A percentile compares a stretch with the other conserved stretches of the same genome.
These are phyloP conservation scores for Erpetoichthys calabaricus DNA, from an alignment of 2,797 vertebrate genomes.

Conservation along the genomic window DNA sequence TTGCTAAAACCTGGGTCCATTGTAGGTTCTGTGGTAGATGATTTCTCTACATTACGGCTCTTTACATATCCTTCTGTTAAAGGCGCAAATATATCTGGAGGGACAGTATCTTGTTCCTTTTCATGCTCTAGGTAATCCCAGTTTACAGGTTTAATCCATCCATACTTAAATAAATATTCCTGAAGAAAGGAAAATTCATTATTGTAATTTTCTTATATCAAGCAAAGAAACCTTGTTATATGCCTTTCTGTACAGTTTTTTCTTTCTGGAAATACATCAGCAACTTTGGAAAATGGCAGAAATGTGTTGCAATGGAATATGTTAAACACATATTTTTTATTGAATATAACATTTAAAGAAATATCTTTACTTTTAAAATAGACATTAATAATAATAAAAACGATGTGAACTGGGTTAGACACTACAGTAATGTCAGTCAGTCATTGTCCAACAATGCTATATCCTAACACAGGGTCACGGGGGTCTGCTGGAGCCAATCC, in stretches of 20 bases:
- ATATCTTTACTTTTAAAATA: no score
- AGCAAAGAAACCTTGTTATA: not conserved
- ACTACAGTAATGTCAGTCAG: no score
- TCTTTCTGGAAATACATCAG: not conserved
- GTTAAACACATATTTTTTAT: no score
- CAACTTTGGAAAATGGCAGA: not conserved
- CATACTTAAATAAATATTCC: slow-evolving; percentile 19
- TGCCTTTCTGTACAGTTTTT: not conserved
- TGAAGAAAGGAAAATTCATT: not conserved
- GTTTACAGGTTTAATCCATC: slow-evolving; percentile 16
- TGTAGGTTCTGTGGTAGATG: not conserved
- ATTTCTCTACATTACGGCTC: not conserved
- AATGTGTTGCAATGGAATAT: no score
- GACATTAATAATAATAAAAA: no score
- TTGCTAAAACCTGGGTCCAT: slow-evolving; percentile 5
- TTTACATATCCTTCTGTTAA: not conserved
- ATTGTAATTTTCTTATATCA: no score
- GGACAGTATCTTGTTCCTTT: slow-evolving; percentile 1
- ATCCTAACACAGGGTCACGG: no score
- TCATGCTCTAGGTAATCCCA: slow-evolving; percentile 14
- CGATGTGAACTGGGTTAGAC: no score
- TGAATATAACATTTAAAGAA: no score
- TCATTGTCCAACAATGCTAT: no score
- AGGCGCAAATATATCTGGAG: not conserved
- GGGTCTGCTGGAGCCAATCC: no score